Conservation (phyloP, 92 coral and sea anemone species). For the Paragorgia papillata region DNA sequence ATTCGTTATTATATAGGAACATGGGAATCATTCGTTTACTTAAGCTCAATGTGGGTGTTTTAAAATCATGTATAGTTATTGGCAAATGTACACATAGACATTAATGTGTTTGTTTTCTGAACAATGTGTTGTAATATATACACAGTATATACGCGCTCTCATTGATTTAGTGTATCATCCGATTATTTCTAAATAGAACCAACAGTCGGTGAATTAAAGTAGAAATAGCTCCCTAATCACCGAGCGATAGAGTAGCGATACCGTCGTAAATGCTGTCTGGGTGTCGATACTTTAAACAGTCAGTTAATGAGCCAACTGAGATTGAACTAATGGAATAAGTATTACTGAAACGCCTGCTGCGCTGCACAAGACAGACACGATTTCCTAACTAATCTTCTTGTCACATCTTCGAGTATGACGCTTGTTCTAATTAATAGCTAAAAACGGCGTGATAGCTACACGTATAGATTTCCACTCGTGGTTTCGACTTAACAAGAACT, state of each 20-base stretch:
- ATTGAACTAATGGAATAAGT: neutral
- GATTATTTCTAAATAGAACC: neutral
- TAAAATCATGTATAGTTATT: no score
- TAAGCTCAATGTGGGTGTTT: no score
- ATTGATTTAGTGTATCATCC: neutral
- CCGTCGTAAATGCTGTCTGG: neutral
- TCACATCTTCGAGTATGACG: neutral
- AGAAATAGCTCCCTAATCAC: neutral
- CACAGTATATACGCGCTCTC: neutral
- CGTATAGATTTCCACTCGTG: neutral
- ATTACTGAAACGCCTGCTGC: neutral
- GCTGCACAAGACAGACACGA: neutral
- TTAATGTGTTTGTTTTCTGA: conserved; percentile 18
- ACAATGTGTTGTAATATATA: conserved; percentile 9
- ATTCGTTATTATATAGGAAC: no score
- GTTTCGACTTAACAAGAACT: neutral
- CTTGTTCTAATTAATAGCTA: neutral
- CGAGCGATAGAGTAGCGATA: neutral
- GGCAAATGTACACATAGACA: conserved; percentile 6
- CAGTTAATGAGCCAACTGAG: no score
- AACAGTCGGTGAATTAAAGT: neutral
- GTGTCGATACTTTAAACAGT: no score
- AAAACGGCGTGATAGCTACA: neutral
- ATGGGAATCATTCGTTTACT: no score
- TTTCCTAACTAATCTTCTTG: neutral